Percentiles rank a stretch among this genome's conserved stretches.
Evolutionary conservation across 2,888 invertebrate genomes (phyloP).

Genomic region (Hedya salicella): DNA sequence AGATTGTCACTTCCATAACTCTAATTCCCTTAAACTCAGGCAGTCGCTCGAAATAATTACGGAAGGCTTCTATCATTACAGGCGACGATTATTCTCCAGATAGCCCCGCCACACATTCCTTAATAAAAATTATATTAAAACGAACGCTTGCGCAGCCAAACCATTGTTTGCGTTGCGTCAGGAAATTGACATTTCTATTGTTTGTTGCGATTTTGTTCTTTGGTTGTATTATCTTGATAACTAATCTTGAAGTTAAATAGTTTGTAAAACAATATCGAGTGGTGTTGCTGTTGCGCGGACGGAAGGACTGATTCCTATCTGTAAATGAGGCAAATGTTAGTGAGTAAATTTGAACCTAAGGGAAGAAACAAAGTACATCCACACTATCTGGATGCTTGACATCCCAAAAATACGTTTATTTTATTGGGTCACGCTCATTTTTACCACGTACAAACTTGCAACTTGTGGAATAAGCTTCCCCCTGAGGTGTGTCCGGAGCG

Average conservation of each 20-base stretch:
- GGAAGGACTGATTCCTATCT: constrained; percentile 13
- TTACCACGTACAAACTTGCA: no score
- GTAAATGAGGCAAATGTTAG: no score
- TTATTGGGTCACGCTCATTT: no score
- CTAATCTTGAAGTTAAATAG: constrained; percentile 4
- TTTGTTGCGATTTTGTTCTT: constrained; percentile 22
- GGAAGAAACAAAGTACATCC: no score
- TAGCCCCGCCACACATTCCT: constrained; percentile 76
- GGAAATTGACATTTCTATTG: constrained; percentile 43
- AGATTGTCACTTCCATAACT: constrained; percentile 26
- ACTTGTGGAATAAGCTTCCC: no score
- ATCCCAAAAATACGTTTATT: no score
- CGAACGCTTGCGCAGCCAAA: constrained; percentile 54
- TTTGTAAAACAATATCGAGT: constrained; percentile 1
- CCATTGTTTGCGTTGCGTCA: constrained; percentile 29
- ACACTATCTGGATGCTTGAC: no score
- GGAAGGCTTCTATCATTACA: constrained; percentile 75
- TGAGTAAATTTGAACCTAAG: no score
- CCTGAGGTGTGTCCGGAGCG: no score
- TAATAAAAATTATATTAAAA: constrained; percentile 82
- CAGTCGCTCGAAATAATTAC: constrained; percentile 79
- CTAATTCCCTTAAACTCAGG: constrained; percentile 49
- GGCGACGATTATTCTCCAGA: constrained; percentile 80
- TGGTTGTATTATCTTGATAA: background rate
- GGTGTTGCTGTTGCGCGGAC: background rate